Base-by-base conservation (phyloP, 2,888 invertebrate species). In the Tryphoninae sp. region DNA sequence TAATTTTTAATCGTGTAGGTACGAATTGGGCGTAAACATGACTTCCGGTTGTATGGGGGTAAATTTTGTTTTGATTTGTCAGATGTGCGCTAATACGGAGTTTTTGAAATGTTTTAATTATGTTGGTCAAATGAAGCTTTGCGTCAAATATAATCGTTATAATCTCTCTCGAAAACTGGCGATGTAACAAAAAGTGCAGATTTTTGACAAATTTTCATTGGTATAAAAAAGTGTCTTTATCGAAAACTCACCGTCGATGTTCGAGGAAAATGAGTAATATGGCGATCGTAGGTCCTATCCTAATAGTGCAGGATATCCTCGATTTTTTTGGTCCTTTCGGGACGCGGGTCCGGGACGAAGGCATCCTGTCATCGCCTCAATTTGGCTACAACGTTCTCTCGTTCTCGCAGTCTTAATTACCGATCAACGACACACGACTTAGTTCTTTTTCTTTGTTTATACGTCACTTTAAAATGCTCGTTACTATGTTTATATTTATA, bases 351-450 rank as follows among this genome's bases (percentile, higher is more conserved):
- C 89, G 87, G 87, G 87, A 87, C 87, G 90, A 84, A 90, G 90
- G 90, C 91, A 91, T 91, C 87, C 90, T 91, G 89, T 91, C 91
- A 91, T 91, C 89, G 90, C 91, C 91, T 86, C 89, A 86, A 85
- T 87, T 86, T 88, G 76, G 73, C 84, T 83, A 40, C 76, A 59
- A 68, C 76, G 40, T 68, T 68, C 61, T 40, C 59, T 33, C 23
- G 33, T 49, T 59, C 76, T 49, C 68, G 51, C n/a, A 45, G 42
- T 58, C 19, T 16, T 19, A 53, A 49, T 67, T 9, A 55, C 26
- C 67, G 65, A 67, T 69, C 73, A 26, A 77, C 69, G 71, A 61
- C 19, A 61, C 19, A 33, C 62, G 16, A 26, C 49, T 61, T 65
- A 23, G 9, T n/a, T 73, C 53, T 62, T 86, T 84, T 76, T 86